Conservation (phyloP, 2,797 vertebrate genomes). For the Gambusia yucatana region DNA sequence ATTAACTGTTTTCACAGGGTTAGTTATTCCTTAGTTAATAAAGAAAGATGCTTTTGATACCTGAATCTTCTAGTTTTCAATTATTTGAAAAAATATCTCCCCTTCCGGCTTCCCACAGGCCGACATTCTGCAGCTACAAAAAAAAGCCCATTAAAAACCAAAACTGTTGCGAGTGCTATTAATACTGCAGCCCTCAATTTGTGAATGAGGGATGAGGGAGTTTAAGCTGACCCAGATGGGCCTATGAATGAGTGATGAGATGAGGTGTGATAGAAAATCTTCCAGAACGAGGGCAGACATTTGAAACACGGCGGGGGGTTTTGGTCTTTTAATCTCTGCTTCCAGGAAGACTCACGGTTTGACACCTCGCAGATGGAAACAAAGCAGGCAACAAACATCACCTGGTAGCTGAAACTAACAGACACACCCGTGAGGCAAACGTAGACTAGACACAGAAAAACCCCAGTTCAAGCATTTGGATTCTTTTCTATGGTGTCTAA, state of each 20-base stretch:
- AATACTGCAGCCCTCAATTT: conserved; percentile 80
- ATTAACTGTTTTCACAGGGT: background rate
- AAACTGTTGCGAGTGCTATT: conserved; percentile 70
- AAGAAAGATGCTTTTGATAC: background rate
- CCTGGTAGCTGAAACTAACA: conserved; percentile 2
- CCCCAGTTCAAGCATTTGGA: conserved; percentile 4
- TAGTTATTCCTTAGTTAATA: background rate
- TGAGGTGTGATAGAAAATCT: conserved; percentile 56
- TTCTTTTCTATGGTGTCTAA: background rate
- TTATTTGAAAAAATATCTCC: conserved; percentile 17
- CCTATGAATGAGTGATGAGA: conserved; percentile 72
- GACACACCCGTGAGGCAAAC: conserved; percentile 26
- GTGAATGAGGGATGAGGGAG: conserved; percentile 77
- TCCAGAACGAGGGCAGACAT: conserved; percentile 19
- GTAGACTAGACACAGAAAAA: conserved; percentile 18
- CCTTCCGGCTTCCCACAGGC: conserved; percentile 21
- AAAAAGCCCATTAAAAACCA: conserved; percentile 70
- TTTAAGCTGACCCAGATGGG: conserved; percentile 75
- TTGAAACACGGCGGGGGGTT: conserved; percentile 16
- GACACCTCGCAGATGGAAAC: conserved; percentile 29
- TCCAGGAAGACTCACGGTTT: conserved; percentile 29
- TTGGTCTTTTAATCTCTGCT: conserved; percentile 31
- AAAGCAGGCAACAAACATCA: conserved; percentile 14
- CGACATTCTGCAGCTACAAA: conserved; percentile 38
- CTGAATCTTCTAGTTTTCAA: conserved; percentile 20